These are phyloP conservation scores for Hippocampus zosterae DNA, from an alignment of 2,113 vertebrate genomes.

Conservation along the genomic window DNA sequence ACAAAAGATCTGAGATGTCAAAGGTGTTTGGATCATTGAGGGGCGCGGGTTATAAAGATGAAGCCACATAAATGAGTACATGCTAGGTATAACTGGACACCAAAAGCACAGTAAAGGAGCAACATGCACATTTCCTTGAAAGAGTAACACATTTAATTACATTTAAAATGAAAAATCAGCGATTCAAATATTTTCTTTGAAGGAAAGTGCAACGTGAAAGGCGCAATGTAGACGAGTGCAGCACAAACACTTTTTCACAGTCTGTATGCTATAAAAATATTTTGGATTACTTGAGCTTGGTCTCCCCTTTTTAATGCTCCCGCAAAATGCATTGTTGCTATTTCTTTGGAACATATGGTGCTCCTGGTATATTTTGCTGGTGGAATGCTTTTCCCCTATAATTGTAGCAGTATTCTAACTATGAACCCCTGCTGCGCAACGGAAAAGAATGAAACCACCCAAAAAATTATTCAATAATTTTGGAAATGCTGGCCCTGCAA, in stretches of 20 bases:
- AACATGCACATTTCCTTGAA: not conserved
- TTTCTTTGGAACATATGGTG: not conserved
- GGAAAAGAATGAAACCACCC: slow-evolving; percentile 27
- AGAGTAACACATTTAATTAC: not conserved
- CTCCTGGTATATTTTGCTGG: not conserved
- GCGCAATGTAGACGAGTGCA: not conserved
- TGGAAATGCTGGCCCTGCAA: slow-evolving; percentile 39
- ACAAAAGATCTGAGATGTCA: not conserved
- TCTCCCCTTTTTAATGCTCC: not conserved
- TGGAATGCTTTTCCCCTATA: not conserved
- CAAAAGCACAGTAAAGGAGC: not conserved
- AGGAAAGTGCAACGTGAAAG: not conserved
- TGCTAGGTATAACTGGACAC: too few relatives aligned
- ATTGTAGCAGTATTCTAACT: not conserved
- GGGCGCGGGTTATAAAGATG: not conserved
- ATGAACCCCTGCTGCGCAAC: slow-evolving; percentile 4
- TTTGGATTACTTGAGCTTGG: not conserved
- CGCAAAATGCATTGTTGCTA: not conserved
- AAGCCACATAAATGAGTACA: not conserved
- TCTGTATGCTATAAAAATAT: not conserved
- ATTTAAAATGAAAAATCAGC: not conserved
- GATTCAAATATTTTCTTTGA: not conserved
- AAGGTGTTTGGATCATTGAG: not conserved
- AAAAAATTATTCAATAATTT: slow-evolving; percentile 37
- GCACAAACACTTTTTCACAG: not conserved